Evolutionary conservation across 1,140 invertebrate species (phyloP), one percentile per base, ranked within the genome.

Genomic region (Nylanderia fulva): DNA sequence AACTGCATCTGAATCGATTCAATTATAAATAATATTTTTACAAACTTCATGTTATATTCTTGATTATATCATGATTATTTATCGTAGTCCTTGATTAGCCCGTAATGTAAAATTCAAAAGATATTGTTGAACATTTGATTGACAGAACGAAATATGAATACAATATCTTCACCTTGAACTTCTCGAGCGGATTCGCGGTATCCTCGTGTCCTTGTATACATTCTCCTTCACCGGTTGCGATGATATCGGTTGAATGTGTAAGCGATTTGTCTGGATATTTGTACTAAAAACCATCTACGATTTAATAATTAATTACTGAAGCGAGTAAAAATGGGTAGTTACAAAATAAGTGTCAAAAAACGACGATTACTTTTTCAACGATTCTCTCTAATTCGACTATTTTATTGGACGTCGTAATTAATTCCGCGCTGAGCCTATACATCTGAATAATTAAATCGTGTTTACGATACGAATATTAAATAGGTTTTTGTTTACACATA

Each of bases 291-390:
- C 88, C 58, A 90, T 88, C 90, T 89, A 66, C 63, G 54, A 87
- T 87, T 91, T 88, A 91, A 91, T 86, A 88, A 85, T 74, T n/a
- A 88, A 88, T 89, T 76, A 85, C 4, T 45, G 80, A 83, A 76
- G 48, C 24, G 77, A n/a, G 45, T 85, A 27, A 63, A 27, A 84
- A 45, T 36, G 45, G n/a, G 18, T 45, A 36, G 52, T 4, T 0
- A 18, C 27, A 6, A 5, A 21, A 8, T 1, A 18, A 0, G 2
- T 1, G 9, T 48, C 27, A 36, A 45, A n/a, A n/a, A 18, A 56
- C 58, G 29, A 56, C 18, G 7, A 76, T 86, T 93, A 94, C 93
- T 92, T 93, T 93, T 63, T 89, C 84, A 1, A 94, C 42, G n/a
- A 91, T 85, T 64, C 83, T 88, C 63, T 93, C 91, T 8, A 93